Evolutionary conservation across 1,140 invertebrate genomes (phyloP), one percentile per base, ranked within the genome.

Genomic region (Hydropsyche tenuis): DNA sequence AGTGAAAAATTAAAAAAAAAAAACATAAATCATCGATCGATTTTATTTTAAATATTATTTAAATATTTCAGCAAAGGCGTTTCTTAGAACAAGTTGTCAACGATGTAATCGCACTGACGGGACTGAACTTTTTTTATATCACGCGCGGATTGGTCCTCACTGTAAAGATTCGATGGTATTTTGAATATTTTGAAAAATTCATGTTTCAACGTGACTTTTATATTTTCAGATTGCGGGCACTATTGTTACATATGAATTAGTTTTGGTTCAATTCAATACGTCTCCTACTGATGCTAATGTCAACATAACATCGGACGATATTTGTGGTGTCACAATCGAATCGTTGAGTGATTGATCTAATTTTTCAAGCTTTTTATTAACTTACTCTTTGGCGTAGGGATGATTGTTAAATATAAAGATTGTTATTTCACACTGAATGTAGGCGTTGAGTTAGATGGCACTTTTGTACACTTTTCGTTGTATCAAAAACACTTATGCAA

Each of bases 181-280:
- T 56, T 20, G 7, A 56, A 20, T 60, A 5, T 14, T 25, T 1
- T 20, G 22, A 25, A 37, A 37, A 37, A 37, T 37, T 37, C 3
- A n/a, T n/a, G n/a, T n/a, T n/a, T n/a, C n/a, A n/a, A 45, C 1
- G n/a, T 22, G 9, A 37, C 3, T 37, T 56, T 18, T 5, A 60
- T 25, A 7, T 30, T 62, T 70, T 70, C 18, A 77, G 76, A 77
- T 77, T 60, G 89, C 89, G 53, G 89, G 89, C 30, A 90, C 89
- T 1, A 89, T 90, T 51, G 87, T 90, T 0, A 90, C 89, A 0
- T 90, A 90, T 75, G 89, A 90, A 80, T 78, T 90, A 12, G 76
- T 77, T 30, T 37, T 76, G 51, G 72, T 76, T 11, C 75, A 76
- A 37, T 76, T 76, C 30, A 68, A 73, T 46, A n/a, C n/a, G n/a